Evolutionary conservation across 1,140 invertebrate genomes (phyloP), one percentile per base, ranked within the genome.

Genomic region (Cydia splendana): DNA sequence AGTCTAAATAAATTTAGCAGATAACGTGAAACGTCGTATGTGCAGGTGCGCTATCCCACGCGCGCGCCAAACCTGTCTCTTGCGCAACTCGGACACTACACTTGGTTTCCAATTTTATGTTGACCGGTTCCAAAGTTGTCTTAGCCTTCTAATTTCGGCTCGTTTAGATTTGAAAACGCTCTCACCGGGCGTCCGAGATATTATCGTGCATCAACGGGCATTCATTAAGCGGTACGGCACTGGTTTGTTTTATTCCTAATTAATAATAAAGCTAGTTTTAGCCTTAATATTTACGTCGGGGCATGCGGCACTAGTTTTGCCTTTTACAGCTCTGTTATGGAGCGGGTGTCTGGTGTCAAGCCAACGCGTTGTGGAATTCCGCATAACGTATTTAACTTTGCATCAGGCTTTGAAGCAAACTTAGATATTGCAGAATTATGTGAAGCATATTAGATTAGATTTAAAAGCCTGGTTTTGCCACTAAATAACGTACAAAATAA

Each of bases 81-180:
- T 91, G 90, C 88, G 91, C 91, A 92, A 92, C 88, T 76, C 80
- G 82, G 82, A 87, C 81, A 89, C 89, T 88, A 91, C 89, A 89
- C 86, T 92, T 91, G 88, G 91, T 93, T 93, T 93, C 89, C 91
- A 92, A 93, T 93, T 92, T 93, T 93, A 93, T 92, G 91, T 93
- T 93, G 90, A 93, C 91, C 90, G 90, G 90, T 93, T 93, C 86
- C 84, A 80, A 89, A 92, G 84, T 93, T 90, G 91, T 90, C 89
- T 89, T 85, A 91, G 88, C 88, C 89, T 93, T 91, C 91, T 92
- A 92, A 92, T 91, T 91, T 92, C 89, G 91, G 90, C 86, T 91
- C 90, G 90, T 90, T 91, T 91, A 91, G 90, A 91, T 93, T 91
- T 85, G 88, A 92, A 91, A 89, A 90, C 67, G 67, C 67, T 71